phyloP scores from a whole-genome alignment of 2,888 invertebrate genomes.

The Harpagoxenus sublaevis region DNA sequence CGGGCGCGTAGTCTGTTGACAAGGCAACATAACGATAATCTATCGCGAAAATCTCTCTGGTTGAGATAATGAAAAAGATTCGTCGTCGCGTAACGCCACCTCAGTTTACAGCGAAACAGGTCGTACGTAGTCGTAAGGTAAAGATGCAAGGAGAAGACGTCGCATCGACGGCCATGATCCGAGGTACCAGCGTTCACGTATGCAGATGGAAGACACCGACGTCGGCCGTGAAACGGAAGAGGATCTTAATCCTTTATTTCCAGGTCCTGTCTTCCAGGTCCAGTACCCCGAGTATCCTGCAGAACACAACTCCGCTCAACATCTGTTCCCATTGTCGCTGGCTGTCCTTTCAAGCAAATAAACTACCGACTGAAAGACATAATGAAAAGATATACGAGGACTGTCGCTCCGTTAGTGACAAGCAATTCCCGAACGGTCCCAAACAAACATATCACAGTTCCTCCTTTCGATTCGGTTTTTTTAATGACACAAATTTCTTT shows the following conservation, averaged over 20 bases:
- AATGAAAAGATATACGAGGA: conserved; percentile 62
- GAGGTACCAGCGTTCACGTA: conserved; percentile 63
- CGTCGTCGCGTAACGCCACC: conserved; percentile 61
- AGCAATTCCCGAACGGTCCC: conserved; percentile 63
- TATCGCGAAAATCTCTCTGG: neutral
- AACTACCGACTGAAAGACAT: conserved; percentile 66
- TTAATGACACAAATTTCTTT: conserved; percentile 65
- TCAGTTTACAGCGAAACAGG: conserved; percentile 72
- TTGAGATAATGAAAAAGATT: neutral
- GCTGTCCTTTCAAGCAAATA: conserved; percentile 82
- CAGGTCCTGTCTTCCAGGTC: conserved; percentile 86
- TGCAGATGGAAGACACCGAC: conserved; percentile 67
- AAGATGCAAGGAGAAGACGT: conserved; percentile 68
- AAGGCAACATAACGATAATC: neutral
- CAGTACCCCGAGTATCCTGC: conserved; percentile 85
- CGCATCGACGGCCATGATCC: conserved; percentile 61
- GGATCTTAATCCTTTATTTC: conserved; percentile 86
- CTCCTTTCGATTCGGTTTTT: conserved; percentile 62
- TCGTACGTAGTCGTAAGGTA: conserved; percentile 73
- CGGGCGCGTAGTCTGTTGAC: neutral
- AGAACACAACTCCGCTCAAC: conserved; percentile 84
- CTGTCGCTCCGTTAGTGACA: conserved; percentile 66
- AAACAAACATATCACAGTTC: conserved; percentile 65
- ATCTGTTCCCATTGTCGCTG: conserved; percentile 83
- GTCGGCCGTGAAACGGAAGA: conserved; percentile 69